These are phyloP conservation scores for Cartodere bifasciata DNA, from an alignment of 2,888 invertebrate genomes.

Conservation along the genomic window DNA sequence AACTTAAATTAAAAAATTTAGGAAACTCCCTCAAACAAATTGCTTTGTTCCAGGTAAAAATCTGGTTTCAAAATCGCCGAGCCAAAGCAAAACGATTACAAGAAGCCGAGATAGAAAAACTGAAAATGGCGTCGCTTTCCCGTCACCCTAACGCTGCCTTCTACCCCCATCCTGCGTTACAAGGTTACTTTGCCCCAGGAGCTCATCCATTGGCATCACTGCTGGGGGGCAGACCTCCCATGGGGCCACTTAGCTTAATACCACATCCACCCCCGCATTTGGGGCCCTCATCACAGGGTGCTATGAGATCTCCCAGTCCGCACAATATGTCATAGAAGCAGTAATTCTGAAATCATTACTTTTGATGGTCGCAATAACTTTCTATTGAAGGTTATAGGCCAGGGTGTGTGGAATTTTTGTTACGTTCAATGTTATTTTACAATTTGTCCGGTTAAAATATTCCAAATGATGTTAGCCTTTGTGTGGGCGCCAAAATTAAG, in stretches of 20 bases:
- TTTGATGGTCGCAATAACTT: slow-evolving; percentile 1
- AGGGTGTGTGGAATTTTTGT: too few species aligned
- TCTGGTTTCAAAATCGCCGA: slow-evolving; percentile 89
- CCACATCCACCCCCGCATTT: slow-evolving; percentile 34
- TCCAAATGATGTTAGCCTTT: too few species aligned
- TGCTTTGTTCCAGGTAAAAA: slow-evolving; percentile 59
- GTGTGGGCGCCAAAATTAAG: too few species aligned
- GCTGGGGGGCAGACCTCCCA: slow-evolving; percentile 34
- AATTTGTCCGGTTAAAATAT: too few species aligned
- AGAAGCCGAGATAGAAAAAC: slow-evolving; percentile 94
- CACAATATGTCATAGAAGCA: slow-evolving; percentile 31
- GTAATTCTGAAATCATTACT: slow-evolving; percentile 4
- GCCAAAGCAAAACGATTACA: slow-evolving; percentile 95
- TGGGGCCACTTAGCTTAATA: slow-evolving; percentile 34
- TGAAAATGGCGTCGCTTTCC: slow-evolving; percentile 66
- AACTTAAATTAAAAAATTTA: slow-evolving; percentile 1
- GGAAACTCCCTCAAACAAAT: neutral
- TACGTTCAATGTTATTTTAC: too few species aligned
- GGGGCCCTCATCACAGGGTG: slow-evolving; percentile 34
- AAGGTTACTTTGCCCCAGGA: slow-evolving; percentile 50
- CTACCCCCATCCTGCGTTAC: slow-evolving; percentile 46
- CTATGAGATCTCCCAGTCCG: slow-evolving; percentile 32
- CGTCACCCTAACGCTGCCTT: slow-evolving; percentile 47
- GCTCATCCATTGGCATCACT: slow-evolving; percentile 43
- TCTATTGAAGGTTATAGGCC: too few species aligned